Percentiles rank a stretch among this genome's conserved stretches.
These are phyloP conservation scores for Myripristis murdjan DNA, from an alignment of 2,797 vertebrate species.

Conservation along the genomic window DNA sequence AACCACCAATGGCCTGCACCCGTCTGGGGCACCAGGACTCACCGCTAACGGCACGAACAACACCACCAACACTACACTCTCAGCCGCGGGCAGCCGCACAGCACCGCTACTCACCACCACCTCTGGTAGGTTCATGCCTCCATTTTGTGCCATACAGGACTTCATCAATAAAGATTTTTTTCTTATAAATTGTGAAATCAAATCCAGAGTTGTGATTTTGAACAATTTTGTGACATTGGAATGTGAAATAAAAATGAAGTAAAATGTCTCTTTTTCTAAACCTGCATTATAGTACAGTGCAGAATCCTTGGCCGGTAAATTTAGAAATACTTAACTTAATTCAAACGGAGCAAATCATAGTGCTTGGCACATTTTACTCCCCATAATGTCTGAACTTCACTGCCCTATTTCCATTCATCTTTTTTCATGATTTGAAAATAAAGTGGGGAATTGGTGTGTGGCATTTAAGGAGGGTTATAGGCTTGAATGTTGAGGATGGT, in stretches of 20 bases:
- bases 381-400: too few species aligned
- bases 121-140: constrained; percentile 64
- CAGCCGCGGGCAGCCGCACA: constrained; percentile 84
- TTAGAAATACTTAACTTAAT: too few species aligned
- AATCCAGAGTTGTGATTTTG: background rate
- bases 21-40: constrained; percentile 86
- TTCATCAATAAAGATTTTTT: background rate
- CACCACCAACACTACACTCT: constrained; percentile 51
- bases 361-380: too few species aligned
- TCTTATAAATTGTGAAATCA: background rate
- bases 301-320: too few species aligned
- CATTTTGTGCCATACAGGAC: background rate
- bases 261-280: too few species aligned
- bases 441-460: too few species aligned
- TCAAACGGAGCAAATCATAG: too few species aligned
- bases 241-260: too few species aligned
- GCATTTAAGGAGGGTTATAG: background rate
- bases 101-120: constrained; percentile 86
- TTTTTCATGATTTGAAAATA: too few species aligned
- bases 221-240: too few species aligned
- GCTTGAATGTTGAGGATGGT: background rate
- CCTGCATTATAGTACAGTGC: too few species aligned
- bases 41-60: constrained; percentile 82
- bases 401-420: too few species aligned
- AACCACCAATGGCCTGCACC: constrained; percentile 83